phyloP scores from a whole-genome alignment of 2,113 vertebrate genomes.

The Dasypus novemcinctus region DNA sequence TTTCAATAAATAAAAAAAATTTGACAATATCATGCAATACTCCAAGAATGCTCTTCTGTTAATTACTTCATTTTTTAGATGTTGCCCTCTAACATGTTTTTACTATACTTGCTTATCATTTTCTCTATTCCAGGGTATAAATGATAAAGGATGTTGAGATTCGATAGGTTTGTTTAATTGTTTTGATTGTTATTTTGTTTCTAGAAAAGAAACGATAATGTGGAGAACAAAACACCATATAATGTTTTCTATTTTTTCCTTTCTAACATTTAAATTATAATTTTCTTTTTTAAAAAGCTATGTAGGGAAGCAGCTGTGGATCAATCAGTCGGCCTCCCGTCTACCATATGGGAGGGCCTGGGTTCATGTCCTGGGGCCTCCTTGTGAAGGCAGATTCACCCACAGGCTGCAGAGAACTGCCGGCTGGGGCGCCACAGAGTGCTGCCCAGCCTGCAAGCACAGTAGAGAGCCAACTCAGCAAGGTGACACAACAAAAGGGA shows the following conservation, averaged over 20 bases:
- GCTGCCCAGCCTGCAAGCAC: too few species aligned
- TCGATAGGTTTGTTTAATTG: background rate
- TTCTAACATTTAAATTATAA: background rate
- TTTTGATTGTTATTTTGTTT: slow-evolving; percentile 7
- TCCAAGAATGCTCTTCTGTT: slow-evolving; percentile 20
- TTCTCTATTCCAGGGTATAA: background rate
- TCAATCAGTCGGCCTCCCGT: too few species aligned
- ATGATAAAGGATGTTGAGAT: background rate
- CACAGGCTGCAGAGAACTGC: too few species aligned
- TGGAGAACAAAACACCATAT: background rate
- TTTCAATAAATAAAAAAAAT: slow-evolving; percentile 34
- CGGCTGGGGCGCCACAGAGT: too few species aligned
- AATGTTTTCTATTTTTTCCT: background rate
- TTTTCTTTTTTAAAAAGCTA: slow-evolving; percentile 2
- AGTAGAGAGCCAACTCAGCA: too few species aligned
- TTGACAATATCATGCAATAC: background rate
- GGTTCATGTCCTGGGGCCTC: too few species aligned
- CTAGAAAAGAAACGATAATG: background rate
- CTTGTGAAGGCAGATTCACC: too few species aligned
- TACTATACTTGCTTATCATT: background rate
- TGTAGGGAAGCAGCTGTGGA: too few species aligned
- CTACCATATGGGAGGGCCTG: too few species aligned
- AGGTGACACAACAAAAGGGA: too few species aligned
- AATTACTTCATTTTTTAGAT: background rate
- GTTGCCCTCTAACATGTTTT: background rate